These are phyloP conservation scores for Phaonia tiefii DNA, from an alignment of 2,888 invertebrate species.

Conservation along the genomic window DNA sequence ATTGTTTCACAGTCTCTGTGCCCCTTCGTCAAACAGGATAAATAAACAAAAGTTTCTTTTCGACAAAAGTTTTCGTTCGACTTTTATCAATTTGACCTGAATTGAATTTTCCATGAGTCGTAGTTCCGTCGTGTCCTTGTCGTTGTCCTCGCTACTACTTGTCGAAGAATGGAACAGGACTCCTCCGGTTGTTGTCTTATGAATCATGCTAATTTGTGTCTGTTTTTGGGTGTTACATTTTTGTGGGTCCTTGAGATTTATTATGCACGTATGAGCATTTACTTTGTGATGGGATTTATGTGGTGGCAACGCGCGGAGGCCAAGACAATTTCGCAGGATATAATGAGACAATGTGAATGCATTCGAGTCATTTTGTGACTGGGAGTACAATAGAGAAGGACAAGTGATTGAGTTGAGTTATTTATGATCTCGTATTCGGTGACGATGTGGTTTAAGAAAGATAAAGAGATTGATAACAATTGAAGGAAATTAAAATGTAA, in stretches of 20 bases:
- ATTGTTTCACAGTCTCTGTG: neutral
- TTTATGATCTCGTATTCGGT: too few species aligned
- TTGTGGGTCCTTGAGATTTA: slow-evolving; percentile 25
- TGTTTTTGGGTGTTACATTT: slow-evolving; percentile 22
- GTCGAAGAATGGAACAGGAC: neutral
- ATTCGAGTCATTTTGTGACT: neutral
- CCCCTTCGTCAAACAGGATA: slow-evolving; percentile 35
- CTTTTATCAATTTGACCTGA: slow-evolving; percentile 64
- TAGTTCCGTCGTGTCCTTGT: neutral
- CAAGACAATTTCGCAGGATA: neutral
- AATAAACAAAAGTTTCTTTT: slow-evolving; percentile 35
- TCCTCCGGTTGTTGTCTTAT: slow-evolving; percentile 13
- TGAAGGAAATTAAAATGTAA: too few species aligned
- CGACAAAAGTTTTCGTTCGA: slow-evolving; percentile 48
- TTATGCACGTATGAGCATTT: slow-evolving; percentile 36
- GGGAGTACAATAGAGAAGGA: neutral
- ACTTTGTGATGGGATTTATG: slow-evolving; percentile 9
- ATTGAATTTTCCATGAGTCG: slow-evolving; percentile 41
- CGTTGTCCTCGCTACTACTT: neutral
- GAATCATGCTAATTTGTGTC: slow-evolving; percentile 29
- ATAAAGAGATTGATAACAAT: too few species aligned
- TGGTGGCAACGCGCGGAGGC: neutral
- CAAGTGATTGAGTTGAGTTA: too few species aligned
- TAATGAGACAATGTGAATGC: neutral
- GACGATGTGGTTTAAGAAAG: neutral